phyloP scores from a whole-genome alignment of 2,888 invertebrate species.

The Lycophotia porphyrea region DNA sequence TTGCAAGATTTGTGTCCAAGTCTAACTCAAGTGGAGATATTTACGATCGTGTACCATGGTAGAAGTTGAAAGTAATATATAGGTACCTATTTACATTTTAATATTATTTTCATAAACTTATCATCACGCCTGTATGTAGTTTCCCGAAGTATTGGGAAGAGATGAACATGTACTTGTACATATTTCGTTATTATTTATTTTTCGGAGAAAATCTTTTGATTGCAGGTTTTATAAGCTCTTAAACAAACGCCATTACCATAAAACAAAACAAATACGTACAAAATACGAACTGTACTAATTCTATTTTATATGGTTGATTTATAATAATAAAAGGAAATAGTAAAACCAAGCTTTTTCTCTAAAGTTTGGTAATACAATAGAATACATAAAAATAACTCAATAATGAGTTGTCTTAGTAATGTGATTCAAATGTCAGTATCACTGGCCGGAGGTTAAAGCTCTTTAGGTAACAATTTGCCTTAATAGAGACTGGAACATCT shows the following conservation, averaged over 20 bases:
- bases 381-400: neutral
- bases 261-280: neutral
- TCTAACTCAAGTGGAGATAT: conserved; percentile 25
- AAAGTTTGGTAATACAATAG: neutral
- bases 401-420: conserved; percentile 17
- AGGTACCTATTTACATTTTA: conserved; percentile 1
- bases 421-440: conserved; percentile 14
- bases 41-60: conserved; percentile 20
- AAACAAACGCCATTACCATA: neutral
- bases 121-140: neutral
- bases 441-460: neutral
- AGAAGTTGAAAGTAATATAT: conserved; percentile 1
- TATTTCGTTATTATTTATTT: too few species aligned
- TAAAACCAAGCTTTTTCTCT: neutral
- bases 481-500: conserved; percentile 33
- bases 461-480: conserved; percentile 27
- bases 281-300: neutral
- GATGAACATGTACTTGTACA: neutral
- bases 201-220: neutral
- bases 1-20: conserved; percentile 26
- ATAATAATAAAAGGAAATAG: neutral
- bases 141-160: neutral
- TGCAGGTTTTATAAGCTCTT: neutral
- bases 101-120: neutral
- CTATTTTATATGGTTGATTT: neutral